Base-by-base conservation (phyloP, 1,140 invertebrate genomes). In the Zaprionus taronus region DNA sequence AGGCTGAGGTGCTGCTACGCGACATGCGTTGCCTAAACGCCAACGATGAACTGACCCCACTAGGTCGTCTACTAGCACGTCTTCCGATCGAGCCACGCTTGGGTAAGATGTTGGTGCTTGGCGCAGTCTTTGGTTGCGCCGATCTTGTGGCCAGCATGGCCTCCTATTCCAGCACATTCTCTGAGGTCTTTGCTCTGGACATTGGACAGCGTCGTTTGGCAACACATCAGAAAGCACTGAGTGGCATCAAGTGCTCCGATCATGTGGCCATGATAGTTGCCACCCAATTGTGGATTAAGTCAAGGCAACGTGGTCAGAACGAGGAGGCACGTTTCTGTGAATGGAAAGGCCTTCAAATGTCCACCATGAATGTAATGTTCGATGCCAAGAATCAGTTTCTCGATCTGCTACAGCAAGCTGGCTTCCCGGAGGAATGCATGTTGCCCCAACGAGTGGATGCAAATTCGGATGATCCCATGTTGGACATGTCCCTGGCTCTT, bases 181-280 rank as follows among this genome's bases (percentile, higher is more conserved):
- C 97, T 0, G 98, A 99, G 93, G 97, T 98, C 2, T 98, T 98
- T 90, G 95, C 94, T 69, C 93, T 95, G 63, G 95, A 95, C 77
- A 95, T 95, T 62, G 95, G 95, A 2, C 93, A 95, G 20, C 93
- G 95, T 31, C 93, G 97, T 44, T 93, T 99, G 20, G 95, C 95
- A 2, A 94, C 94, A 36, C 95, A 97, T 72, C 98, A 99, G 89
- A 95, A 96, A 34, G 95, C 95, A 20, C 95, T 99, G 72, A 96
- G 97, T 15, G 98, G 98, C 0, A 95, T 95, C 64, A 94, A 98
- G 53, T 97, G 95, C 86, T 99, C 98, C 20, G 99, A 99, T 93
- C 98, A 99, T 92, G 96, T 99, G 15, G 98, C 98, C 9, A 96
- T 99, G 95, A 94, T 99, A 7, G 98, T 98, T 80, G 98, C 97